Base-by-base conservation (phyloP, 2,888 invertebrate genomes). In the Zaprionus obscuricornis region DNA sequence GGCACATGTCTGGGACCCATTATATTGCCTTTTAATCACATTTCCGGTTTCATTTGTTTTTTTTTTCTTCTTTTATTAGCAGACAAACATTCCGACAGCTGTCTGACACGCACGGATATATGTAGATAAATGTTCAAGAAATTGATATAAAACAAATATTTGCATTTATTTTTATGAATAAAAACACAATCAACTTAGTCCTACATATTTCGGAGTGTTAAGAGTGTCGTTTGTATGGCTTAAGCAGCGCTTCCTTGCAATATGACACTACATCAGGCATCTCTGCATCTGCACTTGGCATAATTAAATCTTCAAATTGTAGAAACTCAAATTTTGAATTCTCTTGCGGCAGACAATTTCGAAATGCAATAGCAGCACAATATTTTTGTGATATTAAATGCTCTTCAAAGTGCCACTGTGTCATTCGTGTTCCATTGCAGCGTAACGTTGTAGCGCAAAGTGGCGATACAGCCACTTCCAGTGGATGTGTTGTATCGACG, bases 371-470 rank as follows among this genome's bases (percentile, higher is more conserved):
- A 13, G 96, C 94, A 13, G 95, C 95, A 87, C 95, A 94, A 90
- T 98, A 96, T 47, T 93, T 91, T 0, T 93, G 91, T 89, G 96
- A 94, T 34, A 97, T 77, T 70, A 96, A 90, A 27, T 93, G 94
- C 90, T 98, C 98, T 87, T 97, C 95, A 91, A 98, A 98, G 29
- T 91, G 76, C 96, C 96, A 98, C 22, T 86, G 71, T 55, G 93
- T 90, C 73, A 92, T 91, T 37, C 92, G 91, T 37, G 90, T 86
- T 54, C 92, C 93, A 66, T 94, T 92, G 8, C 94, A 91, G 82
- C 91, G 92, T 33, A 98, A 89, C 42, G 90, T 90, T 1, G 96
- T 96, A 87, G 95, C 94, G 0, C 89, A 92, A 1, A 92, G 89
- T n/a, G 91, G 69, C 66, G 91, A 73, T 39, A 90, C 87, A 7